Conservation (phyloP, 1,140 invertebrate genomes). For the Heliconius himera region DNA sequence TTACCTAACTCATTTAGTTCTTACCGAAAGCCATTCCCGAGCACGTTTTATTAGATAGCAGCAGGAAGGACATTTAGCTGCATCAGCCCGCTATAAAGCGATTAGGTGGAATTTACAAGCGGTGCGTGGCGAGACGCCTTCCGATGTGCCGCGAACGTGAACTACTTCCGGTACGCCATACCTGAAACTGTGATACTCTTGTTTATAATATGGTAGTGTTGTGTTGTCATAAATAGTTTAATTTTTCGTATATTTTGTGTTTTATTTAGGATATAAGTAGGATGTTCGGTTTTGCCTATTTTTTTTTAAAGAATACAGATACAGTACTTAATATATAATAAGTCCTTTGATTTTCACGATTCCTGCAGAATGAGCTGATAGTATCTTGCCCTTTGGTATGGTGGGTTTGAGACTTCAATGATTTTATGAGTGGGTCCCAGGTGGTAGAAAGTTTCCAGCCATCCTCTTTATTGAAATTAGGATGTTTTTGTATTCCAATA, state of each 20-base stretch:
- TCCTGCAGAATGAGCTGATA: no score
- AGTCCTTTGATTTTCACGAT: no score
- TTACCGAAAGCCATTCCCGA: conserved; percentile 17
- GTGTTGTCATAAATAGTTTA: neutral
- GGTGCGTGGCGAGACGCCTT: conserved; percentile 20
- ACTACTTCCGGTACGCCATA: neutral
- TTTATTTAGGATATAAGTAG: neutral
- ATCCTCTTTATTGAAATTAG: no score
- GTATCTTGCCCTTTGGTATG: no score
- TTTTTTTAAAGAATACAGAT: no score
- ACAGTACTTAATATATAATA: no score
- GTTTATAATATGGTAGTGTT: neutral
- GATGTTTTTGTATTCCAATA: no score
- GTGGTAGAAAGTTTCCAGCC: no score
- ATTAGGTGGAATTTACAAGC: conserved; percentile 33
- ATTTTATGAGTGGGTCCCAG: no score
- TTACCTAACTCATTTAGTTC: conserved; percentile 15
- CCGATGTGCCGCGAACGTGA: conserved; percentile 17
- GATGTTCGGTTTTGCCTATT: no score
- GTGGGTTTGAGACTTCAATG: no score
- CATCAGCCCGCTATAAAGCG: conserved; percentile 40
- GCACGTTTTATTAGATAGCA: conserved; percentile 35
- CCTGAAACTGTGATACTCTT: neutral
- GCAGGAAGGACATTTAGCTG: conserved; percentile 42
- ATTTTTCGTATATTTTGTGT: neutral